Conservation (phyloP, 2,888 invertebrate species). For the Halocaridina rubra region DNA sequence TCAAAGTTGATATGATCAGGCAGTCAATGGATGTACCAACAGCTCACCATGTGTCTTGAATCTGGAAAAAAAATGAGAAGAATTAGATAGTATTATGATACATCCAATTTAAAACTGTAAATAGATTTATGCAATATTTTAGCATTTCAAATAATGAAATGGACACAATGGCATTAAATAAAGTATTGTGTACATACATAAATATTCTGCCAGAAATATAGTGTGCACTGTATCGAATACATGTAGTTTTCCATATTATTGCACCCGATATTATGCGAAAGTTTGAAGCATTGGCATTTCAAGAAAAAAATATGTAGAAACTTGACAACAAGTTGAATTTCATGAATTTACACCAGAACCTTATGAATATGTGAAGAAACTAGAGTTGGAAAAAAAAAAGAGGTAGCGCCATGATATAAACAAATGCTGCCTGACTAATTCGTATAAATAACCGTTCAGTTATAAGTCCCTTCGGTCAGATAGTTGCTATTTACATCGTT, state of each 20-base stretch:
- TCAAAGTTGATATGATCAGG: too few relatives aligned
- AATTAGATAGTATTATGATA: too few relatives aligned
- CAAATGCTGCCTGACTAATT: not conserved
- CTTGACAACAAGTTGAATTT: not conserved
- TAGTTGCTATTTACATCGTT: too few relatives aligned
- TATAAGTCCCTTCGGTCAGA: too few relatives aligned
- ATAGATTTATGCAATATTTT: too few relatives aligned
- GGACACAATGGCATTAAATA: not conserved
- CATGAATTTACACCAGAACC: not conserved
- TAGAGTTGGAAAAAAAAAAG: not conserved
- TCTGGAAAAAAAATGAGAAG: too few relatives aligned
- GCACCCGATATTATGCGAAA: not conserved
- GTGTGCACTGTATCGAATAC: not conserved
- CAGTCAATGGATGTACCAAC: too few relatives aligned
- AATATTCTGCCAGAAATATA: not conserved
- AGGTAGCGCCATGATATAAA: not conserved
- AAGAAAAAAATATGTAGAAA: not conserved
- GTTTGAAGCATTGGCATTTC: not conserved
- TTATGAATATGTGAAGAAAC: not conserved
- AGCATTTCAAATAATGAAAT: not conserved
- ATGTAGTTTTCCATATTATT: not conserved
- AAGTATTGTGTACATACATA: not conserved
- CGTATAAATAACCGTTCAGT: too few relatives aligned
- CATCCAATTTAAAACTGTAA: too few relatives aligned
- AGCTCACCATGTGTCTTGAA: too few relatives aligned